A percentile compares a stretch with the other conserved stretches of the same genome.
These are phyloP conservation scores for Amphimallon solstitiale DNA, from an alignment of 2,888 invertebrate genomes.

Conservation along the genomic window DNA sequence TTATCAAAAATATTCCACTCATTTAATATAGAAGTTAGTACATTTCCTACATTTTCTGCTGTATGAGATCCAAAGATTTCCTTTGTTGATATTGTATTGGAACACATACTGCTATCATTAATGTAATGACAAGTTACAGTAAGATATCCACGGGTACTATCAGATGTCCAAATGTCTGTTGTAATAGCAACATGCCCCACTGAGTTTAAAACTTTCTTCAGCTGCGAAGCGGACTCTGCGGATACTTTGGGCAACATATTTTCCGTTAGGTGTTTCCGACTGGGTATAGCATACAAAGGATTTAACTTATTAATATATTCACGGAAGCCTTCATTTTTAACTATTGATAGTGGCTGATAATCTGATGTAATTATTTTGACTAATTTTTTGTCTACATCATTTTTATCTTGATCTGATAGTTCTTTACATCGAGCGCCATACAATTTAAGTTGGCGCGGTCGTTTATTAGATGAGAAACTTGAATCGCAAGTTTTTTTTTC, in stretches of 20 bases:
- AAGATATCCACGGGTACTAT: slow-evolving; percentile 32
- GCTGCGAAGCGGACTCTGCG: no score
- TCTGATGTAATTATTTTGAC: slow-evolving; percentile 1
- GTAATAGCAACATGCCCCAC: slow-evolving; percentile 35
- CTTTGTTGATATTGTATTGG: slow-evolving; percentile 31
- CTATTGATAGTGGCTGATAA: slow-evolving; percentile 41
- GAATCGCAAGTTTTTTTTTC: no score
- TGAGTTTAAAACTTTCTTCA: no score
- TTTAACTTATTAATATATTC: slow-evolving; percentile 39
- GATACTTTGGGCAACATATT: no score
- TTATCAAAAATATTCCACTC: slow-evolving; percentile 35
- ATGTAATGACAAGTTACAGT: slow-evolving; percentile 41
- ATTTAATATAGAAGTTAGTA: slow-evolving; percentile 31
- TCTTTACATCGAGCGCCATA: slow-evolving; percentile 22
- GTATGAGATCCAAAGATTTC: slow-evolving; percentile 36
- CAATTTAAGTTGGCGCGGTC: slow-evolving; percentile 8
- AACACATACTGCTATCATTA: slow-evolving; percentile 20
- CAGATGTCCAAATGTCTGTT: slow-evolving; percentile 41
- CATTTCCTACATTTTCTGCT: slow-evolving; percentile 32
- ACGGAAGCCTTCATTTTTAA: slow-evolving; percentile 49
- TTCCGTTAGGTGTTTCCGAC: no score
- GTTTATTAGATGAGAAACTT: background rate
- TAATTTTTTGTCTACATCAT: background rate
- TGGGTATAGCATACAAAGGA: no score
- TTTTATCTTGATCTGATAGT: background rate